Base-by-base conservation (phyloP, 2,888 invertebrate genomes). In the Sepioteuthis lessoniana region DNA sequence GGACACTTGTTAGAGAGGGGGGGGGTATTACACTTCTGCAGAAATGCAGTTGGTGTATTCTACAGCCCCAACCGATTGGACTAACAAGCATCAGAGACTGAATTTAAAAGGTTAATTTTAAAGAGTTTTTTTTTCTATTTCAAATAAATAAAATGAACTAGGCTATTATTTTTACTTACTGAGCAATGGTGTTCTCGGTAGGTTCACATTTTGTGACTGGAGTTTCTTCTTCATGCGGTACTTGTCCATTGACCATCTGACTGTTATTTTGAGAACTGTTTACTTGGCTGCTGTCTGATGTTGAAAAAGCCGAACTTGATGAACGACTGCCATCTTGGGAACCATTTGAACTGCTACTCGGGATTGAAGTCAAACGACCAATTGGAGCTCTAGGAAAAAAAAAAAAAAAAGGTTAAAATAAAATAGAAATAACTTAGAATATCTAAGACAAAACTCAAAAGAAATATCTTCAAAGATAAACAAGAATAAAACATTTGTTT, bases 161-260 rank as follows among this genome's bases (percentile, higher is more conserved):
- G 4, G 25, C n/a, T 3, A 76, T 76, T 21, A 76, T 76, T 35
- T 90, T 94, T 91, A 93, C 91, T 94, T 94, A 96, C 96, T 95
- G 95, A 31, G 96, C 95, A n/a, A 96, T 95, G 16, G 95, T 95
- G 94, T 95, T 96, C 94, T 96, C 96, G 16, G 94, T 94, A 60
- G 94, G 93, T 38, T 95, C 94, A 35, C 95, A 94, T 47, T 95
- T 94, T 3, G 95, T 94, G 46, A 95, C 95, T 47, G 42, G 92
- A 35, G 95, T 94, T 21, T 95, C 95, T 93, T 96, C 96, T 60
- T 96, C 96, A 93, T 96, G 96, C 46, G 96, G 94, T 7, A 95
- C 95, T 1, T 95, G 94, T 31, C 94, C 94, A 47, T 94, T 94
- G 47, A 94, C 94, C 47, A 92, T 31, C 31, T 94, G 94, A 60